Evolutionary conservation across 23 tunicate genomes (phyloP).

Genomic region (Phallusia fumigata): DNA sequence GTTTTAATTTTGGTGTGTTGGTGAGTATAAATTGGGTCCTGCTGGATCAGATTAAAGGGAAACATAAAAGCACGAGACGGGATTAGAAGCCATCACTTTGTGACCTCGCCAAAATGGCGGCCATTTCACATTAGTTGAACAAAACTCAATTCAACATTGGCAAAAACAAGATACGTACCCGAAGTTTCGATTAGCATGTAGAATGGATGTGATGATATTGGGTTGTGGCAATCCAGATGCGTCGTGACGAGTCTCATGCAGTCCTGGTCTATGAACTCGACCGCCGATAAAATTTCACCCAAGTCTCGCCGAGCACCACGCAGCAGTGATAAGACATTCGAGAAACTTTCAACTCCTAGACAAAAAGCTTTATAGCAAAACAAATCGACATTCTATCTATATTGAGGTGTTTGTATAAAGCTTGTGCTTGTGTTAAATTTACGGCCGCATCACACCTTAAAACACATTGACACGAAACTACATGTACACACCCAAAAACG

Average conservation of each 20-base stretch:
- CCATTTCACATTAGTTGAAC: too few species aligned
- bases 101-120: too few species aligned
- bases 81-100: too few species aligned
- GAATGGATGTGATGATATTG: constrained; percentile 65
- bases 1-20: too few species aligned
- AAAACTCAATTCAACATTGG: neutral
- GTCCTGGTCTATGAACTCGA: constrained; percentile 86
- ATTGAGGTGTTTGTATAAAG: too few species aligned
- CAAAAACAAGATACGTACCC: too few species aligned
- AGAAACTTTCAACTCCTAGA: constrained; percentile 58
- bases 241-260: constrained; percentile 56
- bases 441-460: too few species aligned
- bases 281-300: constrained; percentile 94
- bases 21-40: too few species aligned
- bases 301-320: constrained; percentile 40
- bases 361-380: neutral
- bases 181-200: constrained; percentile 95
- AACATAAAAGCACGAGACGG: too few species aligned
- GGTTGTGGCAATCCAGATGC: constrained; percentile 64
- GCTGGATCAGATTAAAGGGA: too few species aligned
- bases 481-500: constrained; percentile 61
- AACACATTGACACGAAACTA: neutral
- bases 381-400: too few species aligned
- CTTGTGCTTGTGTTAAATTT: too few species aligned
- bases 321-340: constrained; percentile 44